Percentiles rank a stretch among this genome's conserved stretches.
Conservation (phyloP, 2,888 invertebrate genomes). For the Clitarchus hookeri region DNA sequence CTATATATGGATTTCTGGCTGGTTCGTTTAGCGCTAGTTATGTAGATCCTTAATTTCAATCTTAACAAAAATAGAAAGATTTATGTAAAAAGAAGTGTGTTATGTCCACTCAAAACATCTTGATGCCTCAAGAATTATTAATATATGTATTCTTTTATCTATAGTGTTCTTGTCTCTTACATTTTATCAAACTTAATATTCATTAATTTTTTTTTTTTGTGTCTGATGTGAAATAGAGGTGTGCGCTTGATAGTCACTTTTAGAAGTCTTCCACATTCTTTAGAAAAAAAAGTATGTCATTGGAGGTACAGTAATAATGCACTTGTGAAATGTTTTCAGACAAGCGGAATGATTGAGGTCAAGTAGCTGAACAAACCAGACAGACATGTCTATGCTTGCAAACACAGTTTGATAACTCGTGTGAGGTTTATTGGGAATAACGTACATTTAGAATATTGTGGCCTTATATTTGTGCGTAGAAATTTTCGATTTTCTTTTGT, state of each 20-base stretch:
- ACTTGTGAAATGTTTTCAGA: slow-evolving; percentile 25
- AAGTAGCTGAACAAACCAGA: slow-evolving; percentile 25
- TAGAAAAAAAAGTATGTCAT: slow-evolving; percentile 18
- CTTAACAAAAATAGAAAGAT: not conserved
- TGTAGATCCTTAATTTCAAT: not conserved
- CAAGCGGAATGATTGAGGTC: not conserved
- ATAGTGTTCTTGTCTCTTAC: slow-evolving; percentile 6
- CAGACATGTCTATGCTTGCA: slow-evolving; percentile 2
- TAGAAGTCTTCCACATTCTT: slow-evolving; percentile 41
- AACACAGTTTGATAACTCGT: slow-evolving; percentile 18
- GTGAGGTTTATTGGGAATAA: slow-evolving; percentile 25
- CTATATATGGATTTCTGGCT: not conserved
- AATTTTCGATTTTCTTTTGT: not conserved
- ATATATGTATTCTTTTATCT: not conserved
- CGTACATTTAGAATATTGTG: slow-evolving; percentile 20
- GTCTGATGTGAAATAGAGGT: slow-evolving; percentile 25
- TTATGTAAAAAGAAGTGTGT: not conserved
- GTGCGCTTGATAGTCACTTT: slow-evolving; percentile 36
- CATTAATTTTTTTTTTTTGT: slow-evolving; percentile 23
- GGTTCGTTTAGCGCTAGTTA: not conserved
- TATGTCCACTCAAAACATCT: not conserved
- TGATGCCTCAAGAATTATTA: slow-evolving; percentile 29
- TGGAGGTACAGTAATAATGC: slow-evolving; percentile 27
- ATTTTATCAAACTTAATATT: slow-evolving; percentile 15
- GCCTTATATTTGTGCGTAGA: not conserved